Conservation (phyloP, 2,888 invertebrate species). For the Nineta flava region DNA sequence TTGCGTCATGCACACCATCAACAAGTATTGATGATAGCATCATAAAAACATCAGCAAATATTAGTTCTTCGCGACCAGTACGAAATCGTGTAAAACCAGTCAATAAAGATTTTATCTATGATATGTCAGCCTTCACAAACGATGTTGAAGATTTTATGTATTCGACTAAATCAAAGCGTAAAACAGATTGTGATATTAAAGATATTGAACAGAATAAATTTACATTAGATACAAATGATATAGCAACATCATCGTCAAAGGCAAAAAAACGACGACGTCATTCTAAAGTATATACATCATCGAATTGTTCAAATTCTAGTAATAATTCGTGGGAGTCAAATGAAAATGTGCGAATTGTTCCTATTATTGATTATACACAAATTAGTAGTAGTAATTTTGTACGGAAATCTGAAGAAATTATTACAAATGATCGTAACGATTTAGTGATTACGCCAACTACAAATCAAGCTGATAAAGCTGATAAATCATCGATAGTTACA, state of each 20-base stretch:
- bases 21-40: neutral
- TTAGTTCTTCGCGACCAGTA: slow-evolving; percentile 30
- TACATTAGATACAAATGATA: neutral
- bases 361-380: neutral
- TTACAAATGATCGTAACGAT: too few species aligned
- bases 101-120: slow-evolving; percentile 57
- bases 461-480: too few species aligned
- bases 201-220: neutral
- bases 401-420: too few species aligned
- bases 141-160: neutral
- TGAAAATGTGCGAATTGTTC: neutral
- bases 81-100: slow-evolving; percentile 47
- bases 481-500: too few species aligned
- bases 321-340: neutral
- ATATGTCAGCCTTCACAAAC: slow-evolving; percentile 32
- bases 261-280: slow-evolving; percentile 3
- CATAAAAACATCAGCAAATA: neutral
- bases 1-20: neutral
- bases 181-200: neutral
- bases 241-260: too few species aligned
- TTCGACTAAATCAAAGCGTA: neutral
- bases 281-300: slow-evolving; percentile 1
- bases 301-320: slow-evolving; percentile 1
- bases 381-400: too few species aligned
- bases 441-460: too few species aligned